Percentiles rank a stretch among this genome's conserved stretches.
Evolutionary conservation across 2,113 vertebrate genomes (phyloP).

Genomic region (Lichenostomus cassidix): DNA sequence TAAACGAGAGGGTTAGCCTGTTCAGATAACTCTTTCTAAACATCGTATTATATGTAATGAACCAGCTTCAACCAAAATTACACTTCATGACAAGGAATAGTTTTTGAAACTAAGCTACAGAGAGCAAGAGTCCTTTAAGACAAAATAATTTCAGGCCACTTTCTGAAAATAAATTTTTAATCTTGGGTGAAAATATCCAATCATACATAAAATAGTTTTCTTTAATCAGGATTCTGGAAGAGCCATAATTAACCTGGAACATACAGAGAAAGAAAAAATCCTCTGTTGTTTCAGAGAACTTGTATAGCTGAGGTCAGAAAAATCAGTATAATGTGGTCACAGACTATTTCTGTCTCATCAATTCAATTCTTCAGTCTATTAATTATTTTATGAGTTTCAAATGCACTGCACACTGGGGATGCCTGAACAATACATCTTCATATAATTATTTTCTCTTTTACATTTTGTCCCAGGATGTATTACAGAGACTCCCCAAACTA

Average conservation of each 20-base stretch:
- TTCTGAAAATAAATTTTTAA: neutral
- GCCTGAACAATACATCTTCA: neutral
- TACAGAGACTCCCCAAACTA: neutral
- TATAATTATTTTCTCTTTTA: neutral
- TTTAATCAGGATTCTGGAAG: neutral
- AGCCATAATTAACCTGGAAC: neutral
- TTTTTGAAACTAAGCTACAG: neutral
- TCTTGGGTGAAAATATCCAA: neutral
- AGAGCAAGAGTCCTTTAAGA: neutral
- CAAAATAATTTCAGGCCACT: neutral
- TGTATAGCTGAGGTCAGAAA: neutral
- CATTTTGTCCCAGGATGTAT: neutral
- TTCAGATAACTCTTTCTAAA: neutral
- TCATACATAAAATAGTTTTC: neutral
- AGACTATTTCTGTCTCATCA: neutral
- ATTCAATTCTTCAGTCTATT: neutral
- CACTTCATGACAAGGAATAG: neutral
- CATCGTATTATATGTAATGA: neutral
- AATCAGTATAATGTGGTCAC: neutral
- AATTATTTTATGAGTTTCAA: conserved; percentile 22
- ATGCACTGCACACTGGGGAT: neutral
- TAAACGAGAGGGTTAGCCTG: neutral
- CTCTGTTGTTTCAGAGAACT: neutral
- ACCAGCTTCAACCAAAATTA: neutral
- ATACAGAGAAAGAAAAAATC: neutral